Evolutionary conservation across 2,113 vertebrate species (phyloP).

Genomic region (Phyllopteryx taeniolatus): DNA sequence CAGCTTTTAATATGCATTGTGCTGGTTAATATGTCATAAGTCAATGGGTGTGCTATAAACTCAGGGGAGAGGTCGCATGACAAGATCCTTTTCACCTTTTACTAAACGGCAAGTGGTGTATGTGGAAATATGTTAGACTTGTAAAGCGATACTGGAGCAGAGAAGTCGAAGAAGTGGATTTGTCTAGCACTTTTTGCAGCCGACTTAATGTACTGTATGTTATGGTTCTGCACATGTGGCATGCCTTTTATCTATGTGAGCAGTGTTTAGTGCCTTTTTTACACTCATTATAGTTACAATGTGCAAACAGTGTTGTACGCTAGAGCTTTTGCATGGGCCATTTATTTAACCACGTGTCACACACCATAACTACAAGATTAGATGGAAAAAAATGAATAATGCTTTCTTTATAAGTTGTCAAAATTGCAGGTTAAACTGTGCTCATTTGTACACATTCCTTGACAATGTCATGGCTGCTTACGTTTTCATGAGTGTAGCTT

Average conservation of each 20-base stretch:
- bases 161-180: not conserved
- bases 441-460: not conserved
- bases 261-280: conserved; percentile 7
- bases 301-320: not conserved
- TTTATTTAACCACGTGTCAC: conserved; percentile 5
- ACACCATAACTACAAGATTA: conserved; percentile 1
- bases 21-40: conserved; percentile 41
- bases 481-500: not conserved
- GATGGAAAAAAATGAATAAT: not conserved
- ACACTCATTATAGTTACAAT: conserved; percentile 4
- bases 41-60: conserved; percentile 30
- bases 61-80: conserved; percentile 13
- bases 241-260: conserved; percentile 3
- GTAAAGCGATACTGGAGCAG: not conserved
- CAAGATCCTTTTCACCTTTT: conserved; percentile 18
- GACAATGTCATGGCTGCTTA: not conserved
- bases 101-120: conserved; percentile 2
- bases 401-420: conserved; percentile 5
- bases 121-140: not conserved
- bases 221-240: not conserved
- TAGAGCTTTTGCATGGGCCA: not conserved
- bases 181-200: not conserved
- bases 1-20: conserved; percentile 58
- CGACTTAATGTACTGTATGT: not conserved
- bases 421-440: not conserved